phyloP scores from a whole-genome alignment of 2,797 vertebrate genomes.

The Meda fulgida region DNA sequence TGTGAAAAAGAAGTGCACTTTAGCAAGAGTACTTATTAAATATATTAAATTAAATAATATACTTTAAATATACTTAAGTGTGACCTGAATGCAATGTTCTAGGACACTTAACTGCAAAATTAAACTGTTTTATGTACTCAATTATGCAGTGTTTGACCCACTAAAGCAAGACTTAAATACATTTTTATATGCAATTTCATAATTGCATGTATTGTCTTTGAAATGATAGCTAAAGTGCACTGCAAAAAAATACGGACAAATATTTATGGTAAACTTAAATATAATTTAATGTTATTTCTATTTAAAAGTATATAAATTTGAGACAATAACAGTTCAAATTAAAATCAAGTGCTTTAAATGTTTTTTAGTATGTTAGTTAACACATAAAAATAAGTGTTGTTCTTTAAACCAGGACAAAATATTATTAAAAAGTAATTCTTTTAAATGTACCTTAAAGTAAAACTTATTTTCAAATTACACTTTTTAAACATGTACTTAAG shows the following conservation, averaged over 20 bases:
- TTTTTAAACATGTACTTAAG: too few species aligned
- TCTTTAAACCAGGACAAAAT: too few species aligned
- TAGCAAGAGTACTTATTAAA: not conserved
- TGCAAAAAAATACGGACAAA: not conserved
- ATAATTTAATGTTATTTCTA: too few species aligned
- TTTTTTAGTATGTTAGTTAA: too few species aligned
- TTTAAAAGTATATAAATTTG: too few species aligned
- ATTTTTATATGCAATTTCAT: not conserved
- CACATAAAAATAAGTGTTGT: too few species aligned
- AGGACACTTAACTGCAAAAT: not conserved
- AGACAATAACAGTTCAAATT: too few species aligned
- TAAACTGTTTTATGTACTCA: not conserved
- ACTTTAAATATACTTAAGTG: not conserved
- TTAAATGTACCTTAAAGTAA: too few species aligned
- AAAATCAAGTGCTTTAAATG: too few species aligned
- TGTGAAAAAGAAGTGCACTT: not conserved
- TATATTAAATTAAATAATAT: not conserved
- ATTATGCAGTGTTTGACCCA: not conserved
- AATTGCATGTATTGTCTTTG: not conserved
- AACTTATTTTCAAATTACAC: too few species aligned
- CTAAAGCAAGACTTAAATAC: not conserved
- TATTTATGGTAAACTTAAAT: not conserved
- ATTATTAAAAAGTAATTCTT: too few species aligned
- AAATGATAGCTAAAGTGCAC: not conserved
- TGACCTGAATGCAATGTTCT: not conserved